Evolutionary conservation across 2,888 invertebrate genomes (phyloP).

Genomic region (Gisinianus flammeolus): DNA sequence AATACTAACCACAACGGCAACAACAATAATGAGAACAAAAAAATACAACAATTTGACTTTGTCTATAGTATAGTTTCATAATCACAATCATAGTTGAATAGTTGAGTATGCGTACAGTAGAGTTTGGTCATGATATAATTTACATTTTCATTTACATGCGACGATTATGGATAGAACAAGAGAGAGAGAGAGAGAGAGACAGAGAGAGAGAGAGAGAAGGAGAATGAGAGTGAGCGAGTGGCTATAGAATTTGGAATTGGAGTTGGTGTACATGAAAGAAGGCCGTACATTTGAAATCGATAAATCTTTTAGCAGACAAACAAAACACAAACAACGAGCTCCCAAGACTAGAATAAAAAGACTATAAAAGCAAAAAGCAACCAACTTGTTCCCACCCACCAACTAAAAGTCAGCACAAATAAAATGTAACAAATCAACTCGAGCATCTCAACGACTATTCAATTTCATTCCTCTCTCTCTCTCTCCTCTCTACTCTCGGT

Average conservation of each 20-base stretch:
- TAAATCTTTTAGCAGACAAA: constrained; percentile 20
- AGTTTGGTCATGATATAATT: no score
- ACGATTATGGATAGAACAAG: not conserved
- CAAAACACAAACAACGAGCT: not conserved
- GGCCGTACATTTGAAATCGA: constrained; percentile 34
- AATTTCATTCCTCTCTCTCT: not conserved
- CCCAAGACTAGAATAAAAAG: constrained; percentile 29
- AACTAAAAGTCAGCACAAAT: constrained; percentile 31
- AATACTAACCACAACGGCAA: no score
- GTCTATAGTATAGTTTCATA: no score
- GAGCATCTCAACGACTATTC: constrained; percentile 13
- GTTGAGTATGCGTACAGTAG: no score
- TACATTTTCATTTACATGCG: no score
- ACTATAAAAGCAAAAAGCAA: constrained; percentile 28
- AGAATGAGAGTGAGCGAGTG: not conserved
- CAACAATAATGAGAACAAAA: no score
- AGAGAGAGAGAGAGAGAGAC: not conserved
- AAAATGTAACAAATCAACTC: constrained; percentile 31
- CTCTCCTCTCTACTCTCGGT: not conserved
- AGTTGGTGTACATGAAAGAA: constrained; percentile 20
- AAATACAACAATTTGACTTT: no score
- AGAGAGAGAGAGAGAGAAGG: constrained; percentile 15
- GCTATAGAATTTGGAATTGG: no score
- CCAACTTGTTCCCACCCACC: constrained; percentile 22
- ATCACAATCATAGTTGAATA: no score